Percentiles rank a stretch among this genome's conserved stretches.
Evolutionary conservation across 2,888 invertebrate genomes (phyloP).

Genomic region (Rhingia rostrata): DNA sequence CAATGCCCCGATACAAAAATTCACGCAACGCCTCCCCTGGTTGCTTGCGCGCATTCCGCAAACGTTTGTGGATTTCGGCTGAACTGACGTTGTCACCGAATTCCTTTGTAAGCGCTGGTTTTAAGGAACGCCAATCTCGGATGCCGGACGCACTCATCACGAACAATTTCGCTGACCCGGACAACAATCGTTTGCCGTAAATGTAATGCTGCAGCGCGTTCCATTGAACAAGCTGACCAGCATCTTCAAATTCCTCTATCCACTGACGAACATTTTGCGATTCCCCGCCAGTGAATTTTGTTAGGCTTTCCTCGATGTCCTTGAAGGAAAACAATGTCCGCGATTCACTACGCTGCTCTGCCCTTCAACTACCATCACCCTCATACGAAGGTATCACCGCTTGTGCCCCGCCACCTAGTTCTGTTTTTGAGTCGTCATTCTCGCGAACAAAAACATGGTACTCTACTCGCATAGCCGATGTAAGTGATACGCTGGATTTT

Average conservation of each 20-base stretch:
- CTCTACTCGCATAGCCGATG: no score
- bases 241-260: conserved; percentile 11
- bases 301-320: background rate
- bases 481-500: no score
- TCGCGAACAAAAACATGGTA: no score
- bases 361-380: no score
- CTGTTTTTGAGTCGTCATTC: no score
- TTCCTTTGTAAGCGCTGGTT: background rate
- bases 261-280: background rate
- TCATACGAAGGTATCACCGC: no score
- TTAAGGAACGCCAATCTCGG: background rate
- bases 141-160: background rate
- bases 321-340: background rate
- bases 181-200: background rate
- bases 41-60: conserved; percentile 7
- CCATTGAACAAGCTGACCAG: background rate
- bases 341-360: no score
- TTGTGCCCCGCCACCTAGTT: no score
- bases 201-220: background rate
- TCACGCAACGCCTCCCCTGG: background rate
- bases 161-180: background rate
- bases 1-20: no score
- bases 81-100: background rate
- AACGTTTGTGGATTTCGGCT: background rate
- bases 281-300: background rate